A percentile compares a stretch with the other conserved stretches of the same genome.
Conservation (phyloP, 2,888 invertebrate species). For the Synanthedon vespiformis region DNA sequence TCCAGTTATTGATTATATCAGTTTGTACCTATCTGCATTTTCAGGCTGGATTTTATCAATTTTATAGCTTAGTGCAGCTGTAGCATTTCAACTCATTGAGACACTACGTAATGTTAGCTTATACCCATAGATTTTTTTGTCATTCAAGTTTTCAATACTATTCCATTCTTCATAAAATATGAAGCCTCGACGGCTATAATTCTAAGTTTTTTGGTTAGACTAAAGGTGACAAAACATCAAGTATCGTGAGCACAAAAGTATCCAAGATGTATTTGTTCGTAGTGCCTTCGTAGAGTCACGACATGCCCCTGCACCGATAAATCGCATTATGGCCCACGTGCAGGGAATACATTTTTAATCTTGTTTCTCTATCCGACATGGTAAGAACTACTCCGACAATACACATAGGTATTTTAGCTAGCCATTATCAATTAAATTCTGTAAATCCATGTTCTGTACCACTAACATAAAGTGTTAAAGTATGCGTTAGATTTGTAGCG, state of each 20-base stretch:
- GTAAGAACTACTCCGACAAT: slow-evolving; percentile 17
- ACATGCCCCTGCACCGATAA: slow-evolving; percentile 60
- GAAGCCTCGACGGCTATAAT: too few relatives aligned
- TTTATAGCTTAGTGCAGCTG: slow-evolving; percentile 5
- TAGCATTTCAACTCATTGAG: background rate
- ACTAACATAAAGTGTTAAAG: too few relatives aligned
- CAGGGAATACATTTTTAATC: slow-evolving; percentile 67
- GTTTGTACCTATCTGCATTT: background rate
- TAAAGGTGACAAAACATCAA: too few relatives aligned
- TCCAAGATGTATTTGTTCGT: slow-evolving; percentile 34
- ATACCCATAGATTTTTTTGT: too few relatives aligned
- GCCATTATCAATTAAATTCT: too few relatives aligned
- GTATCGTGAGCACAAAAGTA: slow-evolving; percentile 23
- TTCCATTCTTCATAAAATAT: too few relatives aligned
- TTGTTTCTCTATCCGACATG: slow-evolving; percentile 57
- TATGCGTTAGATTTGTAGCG: too few relatives aligned
- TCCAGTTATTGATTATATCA: background rate
- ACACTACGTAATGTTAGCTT: too few relatives aligned
- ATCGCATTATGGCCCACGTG: slow-evolving; percentile 68
- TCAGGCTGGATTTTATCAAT: slow-evolving; percentile 1
- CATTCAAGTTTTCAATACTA: too few relatives aligned
- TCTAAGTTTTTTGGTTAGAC: too few relatives aligned
- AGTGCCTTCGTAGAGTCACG: slow-evolving; percentile 35
- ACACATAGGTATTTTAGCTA: too few relatives aligned
- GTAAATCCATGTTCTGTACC: too few relatives aligned